Conservation (phyloP, 2,113 vertebrate genomes). For the Tragelaphus buxtoni region DNA sequence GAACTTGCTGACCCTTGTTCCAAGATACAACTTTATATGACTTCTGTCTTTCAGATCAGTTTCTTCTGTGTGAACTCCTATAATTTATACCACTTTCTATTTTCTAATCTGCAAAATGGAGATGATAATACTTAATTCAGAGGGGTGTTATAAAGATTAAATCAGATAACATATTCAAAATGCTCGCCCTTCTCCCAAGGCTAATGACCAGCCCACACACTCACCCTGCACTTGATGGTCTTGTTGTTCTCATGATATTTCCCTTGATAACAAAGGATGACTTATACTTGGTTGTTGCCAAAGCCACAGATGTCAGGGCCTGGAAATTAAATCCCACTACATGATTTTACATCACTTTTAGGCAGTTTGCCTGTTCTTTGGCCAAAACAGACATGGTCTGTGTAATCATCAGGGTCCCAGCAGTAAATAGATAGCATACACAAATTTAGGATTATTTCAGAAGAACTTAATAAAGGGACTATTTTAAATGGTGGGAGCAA, state of each 20-base stretch:
- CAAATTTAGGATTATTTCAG: conserved; percentile 25
- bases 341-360: conserved; percentile 25
- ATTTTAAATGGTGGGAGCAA: neutral
- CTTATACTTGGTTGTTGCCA: conserved; percentile 89
- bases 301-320: conserved; percentile 92
- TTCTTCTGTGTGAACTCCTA: neutral
- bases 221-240: conserved; percentile 88
- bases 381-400: neutral
- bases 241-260: conserved; percentile 90
- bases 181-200: neutral
- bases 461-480: neutral
- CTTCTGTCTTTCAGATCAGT: neutral
- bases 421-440: conserved; percentile 3
- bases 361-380: neutral
- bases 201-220: neutral
- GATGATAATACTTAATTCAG: neutral
- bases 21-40: neutral
- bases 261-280: conserved; percentile 89
- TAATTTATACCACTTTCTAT: neutral
- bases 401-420: neutral
- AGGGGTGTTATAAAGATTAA: conserved; percentile 1
- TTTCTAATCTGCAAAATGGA: neutral
- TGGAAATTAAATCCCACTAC: conserved; percentile 62
- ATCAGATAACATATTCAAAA: conserved; percentile 9
- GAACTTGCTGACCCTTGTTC: neutral